phyloP scores from a whole-genome alignment of 2,113 vertebrate species.

The Pantherophis guttatus region DNA sequence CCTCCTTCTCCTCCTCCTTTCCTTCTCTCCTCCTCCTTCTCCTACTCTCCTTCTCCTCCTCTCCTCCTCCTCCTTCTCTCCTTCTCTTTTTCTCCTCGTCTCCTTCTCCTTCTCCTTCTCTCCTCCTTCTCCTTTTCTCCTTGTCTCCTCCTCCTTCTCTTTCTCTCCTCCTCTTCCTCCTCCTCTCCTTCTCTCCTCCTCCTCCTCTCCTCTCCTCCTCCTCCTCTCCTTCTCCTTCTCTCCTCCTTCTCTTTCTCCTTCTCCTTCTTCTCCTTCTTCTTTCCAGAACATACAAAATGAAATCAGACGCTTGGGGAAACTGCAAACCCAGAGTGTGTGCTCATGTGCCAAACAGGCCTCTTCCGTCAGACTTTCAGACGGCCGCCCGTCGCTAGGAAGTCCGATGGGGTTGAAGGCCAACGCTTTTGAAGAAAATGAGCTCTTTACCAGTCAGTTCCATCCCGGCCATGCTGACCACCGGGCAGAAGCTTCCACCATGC shows the following conservation, averaged over 20 bases:
- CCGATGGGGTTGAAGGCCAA: conserved; percentile 68
- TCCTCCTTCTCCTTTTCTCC: no score
- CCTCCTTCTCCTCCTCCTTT: no score
- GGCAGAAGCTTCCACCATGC: conserved; percentile 26
- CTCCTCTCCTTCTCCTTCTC: no score
- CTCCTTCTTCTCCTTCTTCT: background rate
- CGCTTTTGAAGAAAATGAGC: conserved; percentile 59
- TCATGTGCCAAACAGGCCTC: conserved; percentile 22
- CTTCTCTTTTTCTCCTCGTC: no score
- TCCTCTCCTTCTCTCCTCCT: background rate
- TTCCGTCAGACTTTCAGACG: conserved; percentile 40
- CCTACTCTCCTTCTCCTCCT: no score
- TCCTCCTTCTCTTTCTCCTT: no score
- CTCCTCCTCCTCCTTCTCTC: background rate
- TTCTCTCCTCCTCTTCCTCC: no score
- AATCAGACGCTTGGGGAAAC: conserved; percentile 84
- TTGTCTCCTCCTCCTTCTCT: no score
- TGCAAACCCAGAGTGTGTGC: conserved; percentile 68
- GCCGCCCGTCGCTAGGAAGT: conserved; percentile 41
- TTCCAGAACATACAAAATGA: conserved; percentile 91
- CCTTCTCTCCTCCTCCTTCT: no score
- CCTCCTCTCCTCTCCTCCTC: no score
- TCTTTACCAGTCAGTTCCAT: conserved; percentile 56
- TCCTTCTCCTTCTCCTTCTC: no score
- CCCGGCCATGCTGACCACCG: conserved; percentile 52